Base-by-base conservation (phyloP, 2,888 invertebrate genomes). In the Cerceris ruficornis region DNA sequence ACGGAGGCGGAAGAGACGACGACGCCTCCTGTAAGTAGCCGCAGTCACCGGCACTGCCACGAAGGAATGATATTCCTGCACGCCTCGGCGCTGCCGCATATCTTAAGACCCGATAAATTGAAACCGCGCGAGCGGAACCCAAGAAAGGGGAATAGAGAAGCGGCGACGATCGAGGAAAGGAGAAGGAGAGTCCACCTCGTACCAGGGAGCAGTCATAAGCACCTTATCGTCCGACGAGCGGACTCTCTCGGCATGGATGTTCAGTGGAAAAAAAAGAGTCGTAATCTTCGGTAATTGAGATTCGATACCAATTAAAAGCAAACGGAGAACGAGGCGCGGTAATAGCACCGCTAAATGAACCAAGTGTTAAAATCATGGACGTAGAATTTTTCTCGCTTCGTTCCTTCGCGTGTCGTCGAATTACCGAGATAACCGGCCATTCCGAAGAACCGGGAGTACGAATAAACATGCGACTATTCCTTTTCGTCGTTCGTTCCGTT, bases 271-370 rank as follows among this genome's bases (percentile, higher is more conserved):
- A 84, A 83, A 80, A 79, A 75, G 59, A 43, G 74, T 68, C 76
- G 83, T 87, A 87, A 89, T 90, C 88, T 85, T 60, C 69, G 70
- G 87, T 88, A 89, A 90, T 90, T 89, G 89, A 90, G 86, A 87
- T 89, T 88, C 87, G 90, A 89, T 89, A 87, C 86, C 88, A 86
- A 87, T 87, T 85, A 88, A 88, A 87, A 79, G 80, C 78, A 73
- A 79, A 75, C 85, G 82, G 28, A 82, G 83, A 82, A 75, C 69
- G 74, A 62, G 71, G 42, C 71, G 67, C 59, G 54, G 61, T 65
- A 73, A 75, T 65, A 72, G 65, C 72, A 65, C 50, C 68, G 68
- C 67, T 75, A 77, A 81, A 84, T 69, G 75, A 80, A 65, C 73
- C 68, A 46, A 74, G 72, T 69, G 77, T 81, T 85, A 70, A 78